Base-by-base conservation (phyloP, 2,113 vertebrate species). In the Chauna torquata region DNA sequence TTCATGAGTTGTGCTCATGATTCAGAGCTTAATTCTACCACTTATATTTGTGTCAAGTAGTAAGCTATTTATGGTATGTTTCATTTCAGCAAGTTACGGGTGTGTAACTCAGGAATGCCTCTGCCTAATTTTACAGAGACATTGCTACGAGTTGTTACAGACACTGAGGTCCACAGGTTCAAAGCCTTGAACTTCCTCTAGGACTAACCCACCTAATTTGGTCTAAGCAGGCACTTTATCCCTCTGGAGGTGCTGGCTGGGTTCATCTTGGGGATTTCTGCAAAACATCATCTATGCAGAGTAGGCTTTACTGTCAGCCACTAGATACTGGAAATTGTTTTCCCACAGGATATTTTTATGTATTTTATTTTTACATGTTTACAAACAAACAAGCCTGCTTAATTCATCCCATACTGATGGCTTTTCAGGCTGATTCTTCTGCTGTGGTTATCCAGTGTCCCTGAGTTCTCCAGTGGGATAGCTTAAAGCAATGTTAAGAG, bases 371-470 rank as follows among this genome's bases (percentile, higher is more conserved):
- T 86, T 81, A 47, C 68, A 8, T 58, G 45, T 87, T 94, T 87
- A 47, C 71, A 94, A 93, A 81, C 69, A 95, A 93, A 84, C 52
- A 30, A 65, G 25, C 24, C 54, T 91, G 49, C 20, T 86, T 50
- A 79, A 71, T 89, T n/a, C 54, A 87, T 79, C 16, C 6, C 2
- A 2, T 61, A 30, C 34, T 91, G 54, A 94, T 91, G 77, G 49
- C 54, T 95, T 95, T 97, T 92, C 92, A 94, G n/a, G 19, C 81
- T 97, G 92, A 32, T 91, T 2, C 42, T 91, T 94, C 66, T 92
- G 34, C 61, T 87, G 61, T 54, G 45, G 30, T 38, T 61, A 10
- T 82, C 52, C 62, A 76, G 36, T n/a, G 49, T 54, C 61, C 52
- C 57, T 4, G 22, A 11, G 22, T 44, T 82, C 44, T 84, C 62